phyloP scores from a whole-genome alignment of 2,797 vertebrate genomes.

The Platyrinchus mystaceus region DNA sequence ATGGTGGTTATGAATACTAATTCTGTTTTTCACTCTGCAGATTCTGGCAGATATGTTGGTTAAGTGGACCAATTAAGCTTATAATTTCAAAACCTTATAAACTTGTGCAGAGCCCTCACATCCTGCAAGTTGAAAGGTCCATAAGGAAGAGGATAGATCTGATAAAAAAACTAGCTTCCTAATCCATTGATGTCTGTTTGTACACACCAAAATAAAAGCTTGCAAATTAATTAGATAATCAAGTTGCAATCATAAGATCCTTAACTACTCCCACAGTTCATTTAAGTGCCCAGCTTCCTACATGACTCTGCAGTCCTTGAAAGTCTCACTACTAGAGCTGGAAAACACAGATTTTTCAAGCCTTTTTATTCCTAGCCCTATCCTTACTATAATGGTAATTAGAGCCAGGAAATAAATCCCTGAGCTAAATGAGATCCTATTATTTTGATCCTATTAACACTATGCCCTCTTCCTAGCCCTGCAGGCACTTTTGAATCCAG shows the following conservation, averaged over 20 bases:
- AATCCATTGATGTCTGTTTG: not conserved
- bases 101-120: not conserved
- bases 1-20: not conserved
- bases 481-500: slow-evolving; percentile 36
- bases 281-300: not conserved
- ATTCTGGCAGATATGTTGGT: not conserved
- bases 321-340: not conserved
- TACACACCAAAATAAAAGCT: not conserved
- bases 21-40: not conserved
- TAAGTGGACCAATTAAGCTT: not conserved
- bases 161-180: not conserved
- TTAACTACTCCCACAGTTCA: not conserved
- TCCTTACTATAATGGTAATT: slow-evolving; percentile 32
- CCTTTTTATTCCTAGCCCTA: not conserved
- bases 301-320: not conserved
- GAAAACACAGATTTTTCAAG: slow-evolving; percentile 7
- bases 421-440: slow-evolving; percentile 44
- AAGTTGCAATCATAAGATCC: not conserved
- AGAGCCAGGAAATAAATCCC: slow-evolving; percentile 41
- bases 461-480: slow-evolving; percentile 34
- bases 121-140: not conserved
- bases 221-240: not conserved
- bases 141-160: not conserved
- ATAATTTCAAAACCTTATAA: not conserved
- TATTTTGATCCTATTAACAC: slow-evolving; percentile 59